phyloP scores from a whole-genome alignment of 1,140 invertebrate species.

The Drosophila orosa region DNA sequence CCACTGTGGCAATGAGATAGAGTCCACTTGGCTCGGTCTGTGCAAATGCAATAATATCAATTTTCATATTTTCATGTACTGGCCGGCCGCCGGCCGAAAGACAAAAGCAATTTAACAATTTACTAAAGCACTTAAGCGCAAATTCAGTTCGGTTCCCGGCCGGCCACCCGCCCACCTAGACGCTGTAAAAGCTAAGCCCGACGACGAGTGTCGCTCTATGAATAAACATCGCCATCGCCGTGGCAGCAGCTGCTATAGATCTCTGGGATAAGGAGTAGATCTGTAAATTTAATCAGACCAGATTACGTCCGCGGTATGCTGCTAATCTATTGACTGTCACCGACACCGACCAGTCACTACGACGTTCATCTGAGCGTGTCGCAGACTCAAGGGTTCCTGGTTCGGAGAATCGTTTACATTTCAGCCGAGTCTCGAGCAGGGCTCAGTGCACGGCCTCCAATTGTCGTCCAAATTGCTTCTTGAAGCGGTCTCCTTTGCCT shows the following conservation, averaged over 20 bases:
- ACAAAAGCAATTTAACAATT: constrained; percentile 83
- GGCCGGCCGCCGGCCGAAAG: constrained; percentile 54
- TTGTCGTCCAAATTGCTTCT: constrained; percentile 26
- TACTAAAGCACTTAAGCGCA: constrained; percentile 78
- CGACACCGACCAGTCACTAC: constrained; percentile 8
- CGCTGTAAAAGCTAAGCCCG: constrained; percentile 43
- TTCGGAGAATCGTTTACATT: constrained; percentile 46
- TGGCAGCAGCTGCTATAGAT: constrained; percentile 12
- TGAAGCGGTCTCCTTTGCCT: constrained; percentile 46
- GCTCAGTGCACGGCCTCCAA: constrained; percentile 4
- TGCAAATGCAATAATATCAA: constrained; percentile 79
- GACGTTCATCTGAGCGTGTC: constrained; percentile 20
- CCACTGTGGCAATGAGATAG: constrained; percentile 61
- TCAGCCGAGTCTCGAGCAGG: constrained; percentile 7
- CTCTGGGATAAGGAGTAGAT: constrained; percentile 45
- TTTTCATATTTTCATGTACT: constrained; percentile 77
- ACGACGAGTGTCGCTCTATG: constrained; percentile 46
- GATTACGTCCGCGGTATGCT: constrained; percentile 44
- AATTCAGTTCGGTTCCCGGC: constrained; percentile 57
- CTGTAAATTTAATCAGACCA: constrained; percentile 69
- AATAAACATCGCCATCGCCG: constrained; percentile 66
- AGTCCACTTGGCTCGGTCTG: constrained; percentile 57
- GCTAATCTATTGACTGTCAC: constrained; percentile 46
- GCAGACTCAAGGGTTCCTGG: constrained; percentile 26
- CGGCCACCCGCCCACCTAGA: constrained; percentile 30